Percentiles rank a stretch among this genome's conserved stretches.
Evolutionary conservation across 1,140 invertebrate species (phyloP).

Genomic region (Tetranychus cinnabarinus): DNA sequence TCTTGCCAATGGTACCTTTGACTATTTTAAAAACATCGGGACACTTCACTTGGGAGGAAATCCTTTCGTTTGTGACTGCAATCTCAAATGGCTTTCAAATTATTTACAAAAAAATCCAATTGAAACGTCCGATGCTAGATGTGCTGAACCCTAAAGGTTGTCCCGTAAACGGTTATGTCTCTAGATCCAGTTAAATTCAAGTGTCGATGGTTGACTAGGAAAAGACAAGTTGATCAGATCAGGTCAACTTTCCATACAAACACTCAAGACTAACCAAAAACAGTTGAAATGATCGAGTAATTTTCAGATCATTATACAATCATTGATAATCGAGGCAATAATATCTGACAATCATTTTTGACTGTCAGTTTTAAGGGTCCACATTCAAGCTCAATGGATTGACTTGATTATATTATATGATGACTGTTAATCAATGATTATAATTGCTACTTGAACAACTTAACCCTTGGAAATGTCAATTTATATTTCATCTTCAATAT

Average conservation of each 20-base stretch:
- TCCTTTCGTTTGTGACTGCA: constrained; percentile 95
- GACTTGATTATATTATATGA: no score
- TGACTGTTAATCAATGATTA: no score
- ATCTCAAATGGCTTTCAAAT: constrained; percentile 76
- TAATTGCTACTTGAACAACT: no score
- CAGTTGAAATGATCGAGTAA: no score
- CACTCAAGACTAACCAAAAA: no score
- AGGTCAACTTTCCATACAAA: no score
- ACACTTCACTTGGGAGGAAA: constrained; percentile 91
- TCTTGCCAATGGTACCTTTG: constrained; percentile 85
- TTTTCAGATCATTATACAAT: no score
- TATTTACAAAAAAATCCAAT: constrained; percentile 76
- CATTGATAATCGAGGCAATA: no score
- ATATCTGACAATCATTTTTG: no score
- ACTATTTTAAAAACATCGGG: constrained; percentile 66
- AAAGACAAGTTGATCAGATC: no score
- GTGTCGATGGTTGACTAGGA: constrained; percentile 53
- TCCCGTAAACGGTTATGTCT: constrained; percentile 58
- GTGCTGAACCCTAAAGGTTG: constrained; percentile 72
- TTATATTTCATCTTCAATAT: no score
- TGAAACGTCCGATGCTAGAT: constrained; percentile 85
- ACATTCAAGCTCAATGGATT: background rate
- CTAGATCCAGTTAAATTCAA: constrained; percentile 80
- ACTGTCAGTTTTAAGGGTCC: background rate
- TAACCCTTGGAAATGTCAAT: no score